These are phyloP conservation scores for Stenolophus ochropezus DNA, from an alignment of 2,888 invertebrate species.

Conservation along the genomic window DNA sequence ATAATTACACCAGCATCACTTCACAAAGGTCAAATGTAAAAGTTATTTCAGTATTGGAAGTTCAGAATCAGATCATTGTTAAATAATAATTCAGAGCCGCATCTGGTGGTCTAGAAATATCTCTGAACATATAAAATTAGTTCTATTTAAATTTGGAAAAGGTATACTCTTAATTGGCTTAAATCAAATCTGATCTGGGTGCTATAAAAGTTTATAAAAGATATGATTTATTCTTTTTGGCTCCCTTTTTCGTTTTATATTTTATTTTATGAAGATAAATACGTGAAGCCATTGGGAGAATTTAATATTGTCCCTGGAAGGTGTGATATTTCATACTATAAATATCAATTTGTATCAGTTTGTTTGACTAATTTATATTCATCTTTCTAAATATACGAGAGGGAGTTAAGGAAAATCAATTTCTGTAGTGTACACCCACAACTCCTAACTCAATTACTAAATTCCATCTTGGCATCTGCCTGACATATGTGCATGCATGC, in stretches of 20 bases:
- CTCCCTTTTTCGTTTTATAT: neutral
- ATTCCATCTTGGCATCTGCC: conserved; percentile 3
- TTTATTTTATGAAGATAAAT: neutral
- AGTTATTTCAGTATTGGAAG: neutral
- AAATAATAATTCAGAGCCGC: neutral
- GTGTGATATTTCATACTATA: neutral
- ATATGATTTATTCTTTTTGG: neutral
- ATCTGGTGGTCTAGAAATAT: too few relatives aligned
- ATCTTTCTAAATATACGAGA: neutral
- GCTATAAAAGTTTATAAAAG: neutral
- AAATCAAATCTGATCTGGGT: neutral
- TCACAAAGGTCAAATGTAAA: neutral
- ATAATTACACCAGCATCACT: neutral
- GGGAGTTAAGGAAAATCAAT: neutral
- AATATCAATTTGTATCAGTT: neutral
- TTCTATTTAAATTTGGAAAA: too few relatives aligned
- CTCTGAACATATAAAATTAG: too few relatives aligned
- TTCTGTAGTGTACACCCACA: conserved; percentile 32
- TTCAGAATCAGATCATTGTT: neutral
- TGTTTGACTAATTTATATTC: neutral
- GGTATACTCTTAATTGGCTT: too few relatives aligned
- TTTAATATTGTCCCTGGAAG: neutral
- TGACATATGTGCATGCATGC: neutral
- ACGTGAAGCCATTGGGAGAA: neutral
- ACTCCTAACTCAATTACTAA: conserved; percentile 8